These are phyloP conservation scores for Esox niger DNA, from an alignment of 2,113 vertebrate genomes.

Conservation along the genomic window DNA sequence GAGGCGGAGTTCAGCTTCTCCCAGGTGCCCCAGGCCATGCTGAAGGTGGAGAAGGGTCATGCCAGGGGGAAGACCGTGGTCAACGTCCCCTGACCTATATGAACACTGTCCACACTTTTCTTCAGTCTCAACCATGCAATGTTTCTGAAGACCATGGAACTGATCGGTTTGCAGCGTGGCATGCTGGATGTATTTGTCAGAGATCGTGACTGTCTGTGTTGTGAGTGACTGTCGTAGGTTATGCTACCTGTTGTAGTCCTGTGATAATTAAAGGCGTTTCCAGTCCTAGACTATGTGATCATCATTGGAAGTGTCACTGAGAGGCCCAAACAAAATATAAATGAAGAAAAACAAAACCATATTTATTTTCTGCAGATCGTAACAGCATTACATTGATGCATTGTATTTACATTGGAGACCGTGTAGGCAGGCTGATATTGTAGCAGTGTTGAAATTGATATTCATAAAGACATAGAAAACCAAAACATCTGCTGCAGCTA, in stretches of 20 bases:
- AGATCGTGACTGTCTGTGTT: too few relatives aligned
- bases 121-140: too few relatives aligned
- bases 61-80: slow-evolving; percentile 93
- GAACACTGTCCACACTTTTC: too few relatives aligned
- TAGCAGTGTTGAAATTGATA: slow-evolving; percentile 18
- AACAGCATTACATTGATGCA: slow-evolving; percentile 37
- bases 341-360: slow-evolving; percentile 2
- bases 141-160: neutral
- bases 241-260: neutral
- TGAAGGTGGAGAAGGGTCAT: slow-evolving; percentile 88
- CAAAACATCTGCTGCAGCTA: neutral
- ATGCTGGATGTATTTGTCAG: neutral
- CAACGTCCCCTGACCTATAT: too few relatives aligned
- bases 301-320: neutral
- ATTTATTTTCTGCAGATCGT: slow-evolving; percentile 31
- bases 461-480: neutral
- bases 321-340: neutral
- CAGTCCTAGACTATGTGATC: neutral
- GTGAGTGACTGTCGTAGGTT: neutral
- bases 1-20: slow-evolving; percentile 86
- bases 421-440: slow-evolving; percentile 10
- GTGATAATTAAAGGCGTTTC: neutral
- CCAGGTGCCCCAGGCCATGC: slow-evolving; percentile 87
- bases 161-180: neutral
- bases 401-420: slow-evolving; percentile 30